Base-by-base conservation (phyloP, 2,113 vertebrate genomes). In the Lasiurus cinereus region DNA sequence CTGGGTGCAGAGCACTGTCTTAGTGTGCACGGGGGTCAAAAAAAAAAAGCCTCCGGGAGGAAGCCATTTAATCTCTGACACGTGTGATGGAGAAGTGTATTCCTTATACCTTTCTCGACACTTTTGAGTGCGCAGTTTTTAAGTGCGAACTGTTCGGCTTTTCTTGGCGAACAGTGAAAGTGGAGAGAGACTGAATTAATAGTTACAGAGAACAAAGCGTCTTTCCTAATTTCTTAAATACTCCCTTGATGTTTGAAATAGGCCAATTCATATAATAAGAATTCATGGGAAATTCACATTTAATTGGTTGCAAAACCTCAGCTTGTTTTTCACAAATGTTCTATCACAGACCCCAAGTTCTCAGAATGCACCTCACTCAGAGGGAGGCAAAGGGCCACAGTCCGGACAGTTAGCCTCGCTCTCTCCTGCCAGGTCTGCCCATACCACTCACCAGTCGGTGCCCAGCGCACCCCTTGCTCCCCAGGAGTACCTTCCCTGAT, bases 251-350 rank as follows among this genome's bases (percentile, higher is more conserved):
- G 70, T 76, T 66, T 72, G 11, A 76, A 94, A 80, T 43, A 69
- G 91, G 52, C 50, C 83, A 90, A n/a, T 33, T 77, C 43, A 43
- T 29, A 31, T 64, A 73, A 29, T 59, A 77, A 85, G 90, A 94
- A 95, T 84, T 94, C 80, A 87, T 0, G 88, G 73, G 88, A 94
- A 96, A 88, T 69, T 18, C 73, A 95, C 52, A 87, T 90, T 94
- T 90, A 89, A 95, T 87, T n/a, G 31, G 66, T 18, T 90, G 18
- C 33, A 88, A 94, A 95, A 90, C 72, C 36, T 86, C 59, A 85
- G 66, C 52, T 84, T 94, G 80, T 14, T 95, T 93, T 94, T 93
- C 39, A 50, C n/a, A 86, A 76, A 88, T 36, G 64, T 88, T 89
- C 90, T 82, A 6, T 39, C 54, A 77, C 92, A 90, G 78, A 90